Conservation (phyloP, 2,888 invertebrate species). For the Pherbina coryleti region DNA sequence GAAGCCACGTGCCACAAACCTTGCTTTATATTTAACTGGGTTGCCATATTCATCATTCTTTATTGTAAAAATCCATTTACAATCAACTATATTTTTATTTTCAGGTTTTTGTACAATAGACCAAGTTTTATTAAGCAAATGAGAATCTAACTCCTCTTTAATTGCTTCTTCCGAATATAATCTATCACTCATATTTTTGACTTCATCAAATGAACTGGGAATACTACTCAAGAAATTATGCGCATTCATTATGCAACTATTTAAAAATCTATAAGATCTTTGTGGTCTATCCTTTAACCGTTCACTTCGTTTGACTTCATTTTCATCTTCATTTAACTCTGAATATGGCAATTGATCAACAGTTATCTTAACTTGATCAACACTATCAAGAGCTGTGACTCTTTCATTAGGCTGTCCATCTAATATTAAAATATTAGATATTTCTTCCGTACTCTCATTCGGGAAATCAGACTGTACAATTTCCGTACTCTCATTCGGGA, state of each 20-base stretch:
- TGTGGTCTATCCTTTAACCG: constrained; percentile 28
- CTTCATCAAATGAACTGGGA: constrained; percentile 44
- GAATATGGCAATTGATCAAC: not conserved
- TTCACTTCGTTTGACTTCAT: constrained; percentile 30
- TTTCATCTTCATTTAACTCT: not conserved
- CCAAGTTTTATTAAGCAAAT: too few relatives aligned
- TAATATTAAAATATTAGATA: not conserved
- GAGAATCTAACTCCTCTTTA: constrained; percentile 45
- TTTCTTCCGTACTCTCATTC: not conserved
- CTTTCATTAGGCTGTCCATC: not conserved
- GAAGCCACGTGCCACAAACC: constrained; percentile 44
- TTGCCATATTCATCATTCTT: constrained; percentile 40
- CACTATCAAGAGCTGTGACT: not conserved
- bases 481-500: constrained; percentile 8
- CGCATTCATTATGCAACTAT: constrained; percentile 11
- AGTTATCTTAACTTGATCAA: not conserved
- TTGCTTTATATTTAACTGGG: constrained; percentile 42
- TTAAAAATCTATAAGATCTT: constrained; percentile 28
- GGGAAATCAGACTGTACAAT: not conserved
- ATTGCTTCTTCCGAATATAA: constrained; percentile 46
- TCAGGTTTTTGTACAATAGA: too few relatives aligned
- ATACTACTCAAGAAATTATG: constrained; percentile 9
- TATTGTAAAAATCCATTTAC: constrained; percentile 42
- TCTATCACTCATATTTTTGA: constrained; percentile 42
- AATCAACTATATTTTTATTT: too few relatives aligned